Evolutionary conservation across 2,888 invertebrate genomes (phyloP), one percentile per base, ranked within the genome.

Genomic region (Plebejus anna): DNA sequence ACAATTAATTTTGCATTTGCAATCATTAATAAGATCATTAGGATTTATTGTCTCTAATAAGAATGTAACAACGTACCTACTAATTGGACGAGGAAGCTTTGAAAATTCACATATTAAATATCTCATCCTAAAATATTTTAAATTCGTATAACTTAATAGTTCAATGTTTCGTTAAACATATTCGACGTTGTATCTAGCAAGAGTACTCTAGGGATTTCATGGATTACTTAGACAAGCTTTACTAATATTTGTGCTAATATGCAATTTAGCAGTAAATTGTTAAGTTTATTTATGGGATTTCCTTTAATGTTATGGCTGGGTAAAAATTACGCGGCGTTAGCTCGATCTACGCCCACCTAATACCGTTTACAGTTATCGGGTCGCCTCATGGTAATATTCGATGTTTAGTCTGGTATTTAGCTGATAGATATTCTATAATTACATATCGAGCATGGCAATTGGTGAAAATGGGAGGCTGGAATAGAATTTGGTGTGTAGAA

Each of bases 311-410:
- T 61, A 61, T 11, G 61, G 22, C 28, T 28, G 61, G 61, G 28
- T 11, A 11, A 22, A 61, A 28, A 61, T 61, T 61, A 61, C 6
- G 61, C 1, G 61, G 61, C 28, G 1, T 28, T 11, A 70, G 38
- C 9, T 38, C n/a, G 38, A 22, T n/a, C 38, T 71, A 71, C 71
- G 42, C 36, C 71, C 71, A 71, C n/a, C 42, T 42, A 42, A 42
- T 71, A 71, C 7, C 42, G 22, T 61, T 61, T 28, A 61, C 61
- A 61, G 28, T 61, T 61, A 61, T 61, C 61, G 28, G 28, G 11
- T 28, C 61, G 28, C 28, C 61, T 61, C 61, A 9, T 61, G 61
- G 28, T 61, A 61, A 61, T 61, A 59, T n/a, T 9, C 22, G 61
- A 61, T 61, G 22, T 28, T 28, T 61, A 22, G 61, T 4, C 4